Evolutionary conservation across 2,113 vertebrate genomes (phyloP).

Genomic region (Callionymus lyra): DNA sequence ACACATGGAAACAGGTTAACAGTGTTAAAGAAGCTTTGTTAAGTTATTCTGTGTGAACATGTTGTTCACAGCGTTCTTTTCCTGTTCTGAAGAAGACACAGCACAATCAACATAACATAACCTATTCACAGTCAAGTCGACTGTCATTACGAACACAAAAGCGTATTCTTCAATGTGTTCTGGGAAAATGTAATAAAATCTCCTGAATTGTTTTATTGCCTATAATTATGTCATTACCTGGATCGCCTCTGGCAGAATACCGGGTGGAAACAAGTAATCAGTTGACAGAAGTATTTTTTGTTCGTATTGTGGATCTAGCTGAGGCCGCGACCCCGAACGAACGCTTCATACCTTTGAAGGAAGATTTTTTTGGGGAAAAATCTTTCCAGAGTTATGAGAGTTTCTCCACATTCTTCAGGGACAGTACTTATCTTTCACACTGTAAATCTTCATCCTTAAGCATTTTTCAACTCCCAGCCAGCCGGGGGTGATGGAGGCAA

Average conservation of each 20-base stretch:
- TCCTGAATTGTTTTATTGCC: slow-evolving; percentile 31
- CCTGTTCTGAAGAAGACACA: too few relatives aligned
- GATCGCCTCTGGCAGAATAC: slow-evolving; percentile 23
- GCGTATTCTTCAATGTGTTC: slow-evolving; percentile 11
- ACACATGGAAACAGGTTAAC: too few relatives aligned
- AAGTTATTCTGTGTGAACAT: too few relatives aligned
- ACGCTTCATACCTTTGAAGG: not conserved
- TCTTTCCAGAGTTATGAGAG: slow-evolving; percentile 1
- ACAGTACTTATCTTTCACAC: slow-evolving; percentile 23
- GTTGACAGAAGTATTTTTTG: slow-evolving; percentile 6
- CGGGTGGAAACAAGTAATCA: slow-evolving; percentile 44
- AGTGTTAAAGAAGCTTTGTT: too few relatives aligned
- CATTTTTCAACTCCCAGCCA: slow-evolving; percentile 20
- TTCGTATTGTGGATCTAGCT: not conserved
- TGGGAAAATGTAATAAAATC: slow-evolving; percentile 25
- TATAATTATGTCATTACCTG: slow-evolving; percentile 49
- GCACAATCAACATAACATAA: too few relatives aligned
- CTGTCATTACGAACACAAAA: not conserved
- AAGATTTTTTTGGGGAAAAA: slow-evolving; percentile 2
- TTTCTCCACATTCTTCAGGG: slow-evolving; percentile 13
- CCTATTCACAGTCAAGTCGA: too few relatives aligned
- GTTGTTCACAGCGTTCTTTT: too few relatives aligned
- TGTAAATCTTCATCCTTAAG: slow-evolving; percentile 45
- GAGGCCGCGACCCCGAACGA: too few relatives aligned
- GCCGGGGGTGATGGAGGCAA: slow-evolving; percentile 32